These are phyloP conservation scores for Pipistrellus kuhlii DNA, from an alignment of 2,797 vertebrate species.

Conservation along the genomic window DNA sequence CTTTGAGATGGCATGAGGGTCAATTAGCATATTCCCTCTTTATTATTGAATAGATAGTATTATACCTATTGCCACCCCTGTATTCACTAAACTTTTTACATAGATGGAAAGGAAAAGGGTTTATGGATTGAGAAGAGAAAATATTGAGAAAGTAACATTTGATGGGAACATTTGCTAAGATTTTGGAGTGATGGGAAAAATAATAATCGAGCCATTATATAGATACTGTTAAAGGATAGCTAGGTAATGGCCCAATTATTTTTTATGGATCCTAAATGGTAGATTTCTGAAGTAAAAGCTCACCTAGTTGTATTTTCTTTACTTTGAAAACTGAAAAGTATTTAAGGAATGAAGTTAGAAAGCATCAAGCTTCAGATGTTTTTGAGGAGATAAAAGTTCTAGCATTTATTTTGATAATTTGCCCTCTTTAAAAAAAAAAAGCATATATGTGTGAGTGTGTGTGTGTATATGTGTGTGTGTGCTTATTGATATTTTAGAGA, in stretches of 20 bases:
- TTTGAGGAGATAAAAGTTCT: neutral
- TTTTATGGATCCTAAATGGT: neutral
- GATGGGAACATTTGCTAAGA: neutral
- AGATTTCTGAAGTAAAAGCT: constrained; percentile 25
- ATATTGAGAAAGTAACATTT: neutral
- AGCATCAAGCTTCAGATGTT: constrained; percentile 9
- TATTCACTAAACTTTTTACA: neutral
- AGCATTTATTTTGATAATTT: neutral
- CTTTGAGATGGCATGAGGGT: too few species aligned
- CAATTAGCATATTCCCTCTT: too few species aligned
- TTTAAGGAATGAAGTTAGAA: constrained; percentile 14
- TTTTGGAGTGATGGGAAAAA: neutral
- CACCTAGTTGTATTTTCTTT: neutral
- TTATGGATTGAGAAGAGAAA: neutral
- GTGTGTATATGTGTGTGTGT: too few species aligned
- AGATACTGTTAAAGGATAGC: neutral
- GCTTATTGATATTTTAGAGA: too few species aligned
- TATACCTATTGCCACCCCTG: neutral
- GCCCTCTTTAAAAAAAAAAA: neutral
- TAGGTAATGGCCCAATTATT: neutral
- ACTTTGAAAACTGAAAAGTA: neutral
- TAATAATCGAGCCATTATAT: neutral
- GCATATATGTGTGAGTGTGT: too few species aligned
- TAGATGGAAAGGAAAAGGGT: neutral
- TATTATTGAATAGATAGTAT: too few species aligned